These are phyloP conservation scores for Nothocercus julius DNA, from an alignment of 2,113 vertebrate species.

Conservation along the genomic window DNA sequence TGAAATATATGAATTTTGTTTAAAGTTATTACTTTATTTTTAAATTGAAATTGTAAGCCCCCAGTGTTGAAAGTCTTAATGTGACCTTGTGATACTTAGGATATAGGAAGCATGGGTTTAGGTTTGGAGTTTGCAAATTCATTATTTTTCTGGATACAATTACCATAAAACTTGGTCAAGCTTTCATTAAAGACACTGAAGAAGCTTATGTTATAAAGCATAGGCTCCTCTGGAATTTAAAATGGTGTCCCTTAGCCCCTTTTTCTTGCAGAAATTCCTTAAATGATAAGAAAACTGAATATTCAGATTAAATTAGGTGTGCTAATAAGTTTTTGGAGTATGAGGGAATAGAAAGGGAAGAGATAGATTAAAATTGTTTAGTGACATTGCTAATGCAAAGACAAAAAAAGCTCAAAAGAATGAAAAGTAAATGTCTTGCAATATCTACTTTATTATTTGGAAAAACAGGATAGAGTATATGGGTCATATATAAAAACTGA, in stretches of 20 bases:
- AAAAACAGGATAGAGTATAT: background rate
- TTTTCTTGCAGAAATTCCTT: background rate
- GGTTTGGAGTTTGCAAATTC: background rate
- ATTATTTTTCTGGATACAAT: background rate
- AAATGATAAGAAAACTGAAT: background rate
- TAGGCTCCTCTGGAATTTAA: background rate
- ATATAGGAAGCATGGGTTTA: background rate
- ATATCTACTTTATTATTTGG: background rate
- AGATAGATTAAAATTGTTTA: background rate
- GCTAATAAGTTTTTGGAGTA: background rate
- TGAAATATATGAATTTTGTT: background rate
- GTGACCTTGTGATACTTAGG: background rate
- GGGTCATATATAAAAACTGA: background rate
- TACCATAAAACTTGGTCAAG: background rate
- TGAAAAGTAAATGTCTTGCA: background rate
- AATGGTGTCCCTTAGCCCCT: background rate
- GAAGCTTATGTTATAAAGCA: background rate
- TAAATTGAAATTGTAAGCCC: background rate
- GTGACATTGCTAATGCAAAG: background rate
- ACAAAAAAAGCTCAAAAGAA: background rate
- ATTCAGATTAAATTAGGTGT: background rate
- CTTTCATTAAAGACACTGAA: background rate
- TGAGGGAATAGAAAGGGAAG: background rate
- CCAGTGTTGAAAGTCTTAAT: background rate
- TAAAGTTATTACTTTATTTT: background rate